A percentile compares a stretch with the other conserved stretches of the same genome.
Conservation (phyloP, 2,113 vertebrate species). For the Desmodus rotundus region DNA sequence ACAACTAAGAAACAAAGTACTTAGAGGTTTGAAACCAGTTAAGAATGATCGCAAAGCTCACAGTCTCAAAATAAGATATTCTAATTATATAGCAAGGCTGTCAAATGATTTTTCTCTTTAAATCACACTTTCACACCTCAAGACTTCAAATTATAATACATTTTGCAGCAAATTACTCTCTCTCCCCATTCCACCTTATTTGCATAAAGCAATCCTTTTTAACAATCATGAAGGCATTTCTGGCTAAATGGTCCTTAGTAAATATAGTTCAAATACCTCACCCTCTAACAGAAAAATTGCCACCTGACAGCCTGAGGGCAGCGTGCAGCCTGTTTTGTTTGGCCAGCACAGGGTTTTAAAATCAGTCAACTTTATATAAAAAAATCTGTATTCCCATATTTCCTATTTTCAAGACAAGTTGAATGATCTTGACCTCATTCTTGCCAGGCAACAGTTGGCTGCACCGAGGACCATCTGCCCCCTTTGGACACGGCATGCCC, state of each 20-base stretch:
- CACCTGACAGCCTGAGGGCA: not conserved
- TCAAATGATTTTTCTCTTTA: conserved; percentile 77
- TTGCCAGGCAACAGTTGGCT: not conserved
- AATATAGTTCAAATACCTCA: conserved; percentile 68
- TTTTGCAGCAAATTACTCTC: conserved; percentile 66
- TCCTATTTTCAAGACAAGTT: not conserved
- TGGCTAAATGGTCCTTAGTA: conserved; percentile 66
- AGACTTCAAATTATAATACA: conserved; percentile 73
- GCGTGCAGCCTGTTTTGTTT: not conserved
- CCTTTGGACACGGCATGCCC: not conserved
- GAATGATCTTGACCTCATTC: not conserved
- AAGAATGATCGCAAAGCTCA: conserved; percentile 37
- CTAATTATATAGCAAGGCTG: conserved; percentile 75
- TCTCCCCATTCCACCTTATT: conserved; percentile 61
- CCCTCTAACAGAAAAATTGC: not conserved
- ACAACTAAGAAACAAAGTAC: conserved; percentile 34
- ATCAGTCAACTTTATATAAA: not conserved
- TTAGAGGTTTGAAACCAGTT: conserved; percentile 10
- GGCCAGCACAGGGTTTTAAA: not conserved
- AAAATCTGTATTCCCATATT: not conserved
- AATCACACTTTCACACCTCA: conserved; percentile 75
- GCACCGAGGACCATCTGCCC: not conserved
- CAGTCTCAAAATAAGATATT: conserved; percentile 68
- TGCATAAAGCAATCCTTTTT: conserved; percentile 66
- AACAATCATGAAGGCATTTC: conserved; percentile 68